Percentiles rank a stretch among this genome's conserved stretches.
These are phyloP conservation scores for human DNA, from an alignment of 2,113 vertebrate species.

Conservation along the genomic window DNA sequence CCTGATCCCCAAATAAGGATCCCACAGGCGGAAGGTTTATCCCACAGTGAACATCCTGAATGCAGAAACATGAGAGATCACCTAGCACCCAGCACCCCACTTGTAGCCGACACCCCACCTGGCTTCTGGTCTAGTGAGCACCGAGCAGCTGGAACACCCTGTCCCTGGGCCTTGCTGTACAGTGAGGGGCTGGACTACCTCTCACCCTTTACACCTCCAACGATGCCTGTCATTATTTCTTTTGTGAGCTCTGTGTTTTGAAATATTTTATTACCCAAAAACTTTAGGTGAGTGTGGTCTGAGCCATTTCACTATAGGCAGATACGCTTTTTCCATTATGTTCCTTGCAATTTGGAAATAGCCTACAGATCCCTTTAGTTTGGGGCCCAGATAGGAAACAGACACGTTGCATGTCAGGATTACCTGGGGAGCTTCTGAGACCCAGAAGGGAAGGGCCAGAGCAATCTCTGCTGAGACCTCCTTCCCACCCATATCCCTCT, in stretches of 20 bases:
- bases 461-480: not conserved
- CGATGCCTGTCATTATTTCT: not conserved
- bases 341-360: not conserved
- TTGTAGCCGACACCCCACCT: not conserved
- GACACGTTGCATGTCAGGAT: not conserved
- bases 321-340: not conserved
- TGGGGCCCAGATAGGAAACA: not conserved
- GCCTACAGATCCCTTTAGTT: not conserved
- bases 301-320: not conserved
- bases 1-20: not conserved
- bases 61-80: not conserved
- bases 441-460: not conserved
- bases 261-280: conserved; percentile 8
- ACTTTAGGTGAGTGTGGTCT: not conserved
- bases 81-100: not conserved
- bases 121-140: not conserved
- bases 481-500: not conserved
- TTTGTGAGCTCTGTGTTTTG: not conserved
- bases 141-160: not conserved
- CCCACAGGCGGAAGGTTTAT: not conserved
- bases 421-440: not conserved
- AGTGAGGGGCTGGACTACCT: accelerated
- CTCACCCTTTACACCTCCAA: not conserved
- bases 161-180: not conserved
- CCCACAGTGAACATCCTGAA: not conserved